These are phyloP conservation scores for Phoxinus dragarum DNA, from an alignment of 2,797 vertebrate species.

Conservation along the genomic window DNA sequence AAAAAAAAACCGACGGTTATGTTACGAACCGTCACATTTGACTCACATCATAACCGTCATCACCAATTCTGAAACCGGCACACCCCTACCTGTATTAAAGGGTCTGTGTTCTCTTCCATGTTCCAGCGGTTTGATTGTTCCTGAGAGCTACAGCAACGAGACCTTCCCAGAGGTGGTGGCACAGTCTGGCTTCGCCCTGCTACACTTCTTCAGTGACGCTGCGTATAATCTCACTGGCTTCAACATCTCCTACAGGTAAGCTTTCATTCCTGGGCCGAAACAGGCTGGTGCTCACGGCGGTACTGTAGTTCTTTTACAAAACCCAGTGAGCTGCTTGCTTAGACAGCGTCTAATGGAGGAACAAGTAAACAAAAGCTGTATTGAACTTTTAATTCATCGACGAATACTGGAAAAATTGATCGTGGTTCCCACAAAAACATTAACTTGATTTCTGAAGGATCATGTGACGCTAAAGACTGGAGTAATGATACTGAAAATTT, in stretches of 20 bases:
- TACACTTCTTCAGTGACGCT: constrained; percentile 98
- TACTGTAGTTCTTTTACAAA: not conserved
- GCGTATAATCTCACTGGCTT: constrained; percentile 98
- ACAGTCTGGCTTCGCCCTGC: constrained; percentile 88
- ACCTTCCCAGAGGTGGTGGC: constrained; percentile 92
- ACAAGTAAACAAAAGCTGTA: not conserved
- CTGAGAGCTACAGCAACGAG: constrained; percentile 91
- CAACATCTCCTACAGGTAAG: constrained; percentile 97
- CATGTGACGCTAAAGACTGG: not conserved
- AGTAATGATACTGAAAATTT: not conserved
- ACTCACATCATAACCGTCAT: too few species aligned
- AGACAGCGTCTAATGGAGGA: not conserved
- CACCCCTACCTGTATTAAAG: not conserved
- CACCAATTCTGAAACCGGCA: too few species aligned
- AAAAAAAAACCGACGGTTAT: too few species aligned
- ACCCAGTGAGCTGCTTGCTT: not conserved
- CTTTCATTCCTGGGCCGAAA: not conserved
- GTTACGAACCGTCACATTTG: too few species aligned
- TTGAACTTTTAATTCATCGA: not conserved
- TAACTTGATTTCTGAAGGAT: not conserved
- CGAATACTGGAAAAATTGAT: not conserved
- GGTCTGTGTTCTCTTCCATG: not conserved
- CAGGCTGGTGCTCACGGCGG: not conserved
- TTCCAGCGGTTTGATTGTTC: constrained; percentile 92
- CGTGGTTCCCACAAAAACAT: not conserved